These are phyloP conservation scores for Planiliza haematocheilus DNA, from an alignment of 2,113 vertebrate genomes.

Conservation along the genomic window DNA sequence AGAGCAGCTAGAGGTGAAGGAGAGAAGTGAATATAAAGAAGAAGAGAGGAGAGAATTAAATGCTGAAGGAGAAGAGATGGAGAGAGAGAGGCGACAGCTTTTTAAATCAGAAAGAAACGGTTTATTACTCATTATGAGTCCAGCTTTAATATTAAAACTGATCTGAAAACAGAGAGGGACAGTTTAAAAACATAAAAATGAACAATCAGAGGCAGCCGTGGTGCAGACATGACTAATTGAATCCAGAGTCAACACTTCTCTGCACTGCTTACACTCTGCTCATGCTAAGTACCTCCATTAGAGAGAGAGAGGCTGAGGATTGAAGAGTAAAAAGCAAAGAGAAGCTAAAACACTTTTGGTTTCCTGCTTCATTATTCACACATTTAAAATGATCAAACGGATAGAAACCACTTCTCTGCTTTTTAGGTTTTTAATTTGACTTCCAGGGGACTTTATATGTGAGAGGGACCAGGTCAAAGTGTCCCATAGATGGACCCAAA, in stretches of 20 bases:
- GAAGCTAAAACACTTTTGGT: slow-evolving; percentile 12
- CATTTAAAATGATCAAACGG: slow-evolving; percentile 16
- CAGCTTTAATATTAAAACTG: slow-evolving; percentile 1
- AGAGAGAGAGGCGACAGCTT: slow-evolving; percentile 29
- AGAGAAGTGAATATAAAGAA: background rate
- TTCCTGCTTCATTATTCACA: slow-evolving; percentile 10
- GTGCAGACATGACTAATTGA: slow-evolving; percentile 74
- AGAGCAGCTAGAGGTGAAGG: background rate
- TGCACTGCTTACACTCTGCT: slow-evolving; percentile 71
- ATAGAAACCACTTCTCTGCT: background rate
- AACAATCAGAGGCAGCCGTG: slow-evolving; percentile 39
- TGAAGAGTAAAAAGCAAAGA: slow-evolving; percentile 18
- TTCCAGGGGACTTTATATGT: background rate
- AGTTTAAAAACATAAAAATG: slow-evolving; percentile 22
- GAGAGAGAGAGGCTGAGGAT: slow-evolving; percentile 14
- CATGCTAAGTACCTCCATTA: slow-evolving; percentile 75
- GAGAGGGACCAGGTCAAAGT: no score
- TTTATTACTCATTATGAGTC: slow-evolving; percentile 16
- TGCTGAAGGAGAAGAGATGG: slow-evolving; percentile 7
- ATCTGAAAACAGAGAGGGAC: slow-evolving; percentile 16
- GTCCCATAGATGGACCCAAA: no score
- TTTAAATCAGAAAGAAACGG: slow-evolving; percentile 52
- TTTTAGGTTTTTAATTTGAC: background rate
- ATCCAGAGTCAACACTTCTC: slow-evolving; percentile 76
- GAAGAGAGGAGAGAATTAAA: slow-evolving; percentile 4